Evolutionary conservation across 2,888 invertebrate genomes (phyloP), one percentile per base, ranked within the genome.

Genomic region (Agriopis aurantiaria): DNA sequence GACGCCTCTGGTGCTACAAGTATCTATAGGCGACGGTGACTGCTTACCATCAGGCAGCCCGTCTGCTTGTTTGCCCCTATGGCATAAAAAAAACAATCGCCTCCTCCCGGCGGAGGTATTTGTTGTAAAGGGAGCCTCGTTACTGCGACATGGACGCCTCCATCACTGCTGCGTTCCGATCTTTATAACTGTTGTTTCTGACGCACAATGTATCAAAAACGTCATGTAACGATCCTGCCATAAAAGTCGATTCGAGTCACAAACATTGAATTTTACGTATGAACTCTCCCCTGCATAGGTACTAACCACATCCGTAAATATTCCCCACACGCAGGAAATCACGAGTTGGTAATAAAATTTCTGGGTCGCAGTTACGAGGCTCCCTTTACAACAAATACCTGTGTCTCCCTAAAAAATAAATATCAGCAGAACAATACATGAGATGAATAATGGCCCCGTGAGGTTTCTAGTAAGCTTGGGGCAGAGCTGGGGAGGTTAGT

Each of bases 371-470:
- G 72, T 59, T 69, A 66, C 71, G 69, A 58, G 64, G 66, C 51
- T 72, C 61, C 68, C 49, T 74, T 72, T 74, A 74, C 70, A 73
- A 76, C 72, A 73, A 75, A 72, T 78, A 78, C 75, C 75, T 72
- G 72, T 73, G 72, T 75, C 73, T 71, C 69, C 69, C 73, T 74
- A 72, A 73, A 74, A 75, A 74, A 75, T 75, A 74, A 73, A 74
- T 72, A 74, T 75, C 75, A 75, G 69, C 65, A 66, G 74, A 75
- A 78, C 75, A 78, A 75, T 78, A 75, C 71, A 72, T 52, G 75
- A 74, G 63, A 75, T 77, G 75, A 77, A 73, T 74, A 75, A 75
- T 73, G 63, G 72, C 62, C 74, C 65, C 71, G 65, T 41, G 74
- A 71, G 72, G 55, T 65, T 67, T 66, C 45, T 45, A 51, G 48